Percentiles rank a stretch among this genome's conserved stretches.
These are phyloP conservation scores for Triplophysa siluroides DNA, from an alignment of 2,113 vertebrate species.

Conservation along the genomic window DNA sequence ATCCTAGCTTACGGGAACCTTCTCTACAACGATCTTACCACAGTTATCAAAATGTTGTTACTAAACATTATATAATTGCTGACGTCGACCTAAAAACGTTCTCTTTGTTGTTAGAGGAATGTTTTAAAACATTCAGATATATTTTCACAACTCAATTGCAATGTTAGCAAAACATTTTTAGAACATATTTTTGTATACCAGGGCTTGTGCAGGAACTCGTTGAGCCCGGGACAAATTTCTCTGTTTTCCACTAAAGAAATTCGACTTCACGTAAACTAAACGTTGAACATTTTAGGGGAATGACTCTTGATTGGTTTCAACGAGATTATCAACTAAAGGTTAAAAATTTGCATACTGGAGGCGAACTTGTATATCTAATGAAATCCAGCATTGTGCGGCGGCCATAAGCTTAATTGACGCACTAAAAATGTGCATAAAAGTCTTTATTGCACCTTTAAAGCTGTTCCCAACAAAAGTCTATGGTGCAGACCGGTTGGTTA, in stretches of 20 bases:
- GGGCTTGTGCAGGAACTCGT: too few species aligned
- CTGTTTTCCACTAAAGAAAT: background rate
- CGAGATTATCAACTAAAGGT: conserved; percentile 24
- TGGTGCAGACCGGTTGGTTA: conserved; percentile 27
- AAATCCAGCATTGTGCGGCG: conserved; percentile 16
- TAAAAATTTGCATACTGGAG: conserved; percentile 20
- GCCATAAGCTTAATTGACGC: conserved; percentile 10
- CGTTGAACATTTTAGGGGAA: conserved; percentile 2
- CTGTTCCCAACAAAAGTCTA: conserved; percentile 19
- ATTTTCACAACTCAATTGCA: too few species aligned
- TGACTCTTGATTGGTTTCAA: background rate
- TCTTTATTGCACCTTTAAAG: conserved; percentile 14
- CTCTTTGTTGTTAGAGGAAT: too few species aligned
- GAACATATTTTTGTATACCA: too few species aligned
- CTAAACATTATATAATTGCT: too few species aligned
- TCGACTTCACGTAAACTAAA: background rate
- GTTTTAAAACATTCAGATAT: too few species aligned
- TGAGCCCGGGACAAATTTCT: too few species aligned
- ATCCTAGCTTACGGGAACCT: too few species aligned
- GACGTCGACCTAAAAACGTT: too few species aligned
- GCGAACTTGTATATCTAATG: background rate
- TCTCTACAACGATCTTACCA: too few species aligned
- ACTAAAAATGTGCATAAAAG: conserved; percentile 11
- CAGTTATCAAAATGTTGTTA: too few species aligned
- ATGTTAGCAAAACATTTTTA: too few species aligned